phyloP scores from a whole-genome alignment of 1,140 invertebrate genomes.

The Anastatus disparis region DNA sequence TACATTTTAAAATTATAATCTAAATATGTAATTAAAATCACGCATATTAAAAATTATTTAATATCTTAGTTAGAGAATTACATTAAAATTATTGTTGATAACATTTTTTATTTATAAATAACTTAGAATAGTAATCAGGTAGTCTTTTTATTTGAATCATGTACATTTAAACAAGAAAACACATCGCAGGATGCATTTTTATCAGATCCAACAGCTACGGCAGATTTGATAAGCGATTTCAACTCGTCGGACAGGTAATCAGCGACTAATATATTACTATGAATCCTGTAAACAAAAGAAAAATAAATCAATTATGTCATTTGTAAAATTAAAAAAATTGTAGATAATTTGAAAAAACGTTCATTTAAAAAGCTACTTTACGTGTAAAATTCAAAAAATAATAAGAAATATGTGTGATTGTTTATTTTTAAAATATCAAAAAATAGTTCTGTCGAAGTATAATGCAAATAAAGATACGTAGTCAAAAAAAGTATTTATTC shows the following conservation, averaged over 20 bases:
- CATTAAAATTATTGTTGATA: too few species aligned
- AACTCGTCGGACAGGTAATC: slow-evolving; percentile 48
- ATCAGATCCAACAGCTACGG: slow-evolving; percentile 54
- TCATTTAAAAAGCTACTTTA: too few species aligned
- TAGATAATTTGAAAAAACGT: too few species aligned
- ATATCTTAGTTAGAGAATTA: background rate
- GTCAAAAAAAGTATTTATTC: too few species aligned
- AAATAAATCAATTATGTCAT: too few species aligned
- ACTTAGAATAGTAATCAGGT: background rate
- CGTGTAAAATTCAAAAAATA: too few species aligned
- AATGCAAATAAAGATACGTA: too few species aligned
- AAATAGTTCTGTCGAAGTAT: too few species aligned
- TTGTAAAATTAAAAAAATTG: too few species aligned
- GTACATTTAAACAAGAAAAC: slow-evolving; percentile 36
- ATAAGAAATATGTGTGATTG: too few species aligned
- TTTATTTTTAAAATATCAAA: too few species aligned
- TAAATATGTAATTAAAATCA: background rate
- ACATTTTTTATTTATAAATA: too few species aligned
- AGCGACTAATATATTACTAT: slow-evolving; percentile 52
- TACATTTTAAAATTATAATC: background rate
- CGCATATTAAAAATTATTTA: background rate
- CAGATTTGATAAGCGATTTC: slow-evolving; percentile 58
- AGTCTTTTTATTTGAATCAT: slow-evolving; percentile 1
- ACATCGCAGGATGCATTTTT: slow-evolving; percentile 22
- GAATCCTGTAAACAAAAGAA: slow-evolving; percentile 53